These are phyloP conservation scores for Drosophila pseudoananassae DNA, from an alignment of 1,140 invertebrate species.

Conservation along the genomic window DNA sequence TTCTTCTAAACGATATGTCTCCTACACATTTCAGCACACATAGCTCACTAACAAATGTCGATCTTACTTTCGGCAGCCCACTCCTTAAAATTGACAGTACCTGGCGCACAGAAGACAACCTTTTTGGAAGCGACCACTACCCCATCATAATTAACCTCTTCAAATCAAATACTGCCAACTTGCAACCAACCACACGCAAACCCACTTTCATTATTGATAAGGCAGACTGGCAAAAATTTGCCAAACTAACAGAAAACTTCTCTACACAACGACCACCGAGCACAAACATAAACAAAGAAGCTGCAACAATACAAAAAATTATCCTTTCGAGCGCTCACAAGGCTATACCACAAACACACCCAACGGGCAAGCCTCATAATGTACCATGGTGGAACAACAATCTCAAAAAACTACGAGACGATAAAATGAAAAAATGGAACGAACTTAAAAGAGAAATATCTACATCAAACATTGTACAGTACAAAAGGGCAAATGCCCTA, in stretches of 20 bases:
- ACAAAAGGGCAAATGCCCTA: constrained; percentile 17
- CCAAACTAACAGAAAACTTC: neutral
- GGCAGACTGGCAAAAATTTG: constrained; percentile 20
- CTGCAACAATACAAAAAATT: constrained; percentile 10
- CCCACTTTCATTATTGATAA: constrained; percentile 20
- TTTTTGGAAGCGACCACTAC: constrained; percentile 23
- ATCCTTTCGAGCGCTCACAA: neutral
- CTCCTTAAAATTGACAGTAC: constrained; percentile 21
- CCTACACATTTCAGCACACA: constrained; percentile 26
- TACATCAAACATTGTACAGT: constrained; percentile 10
- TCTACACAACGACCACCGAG: neutral
- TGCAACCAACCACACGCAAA: constrained; percentile 2
- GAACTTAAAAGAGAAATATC: constrained; percentile 6
- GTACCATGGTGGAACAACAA: neutral
- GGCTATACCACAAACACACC: neutral
- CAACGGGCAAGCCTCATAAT: neutral
- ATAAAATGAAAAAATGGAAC: constrained; percentile 11
- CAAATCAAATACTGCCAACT: constrained; percentile 3
- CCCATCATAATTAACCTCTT: constrained; percentile 26
- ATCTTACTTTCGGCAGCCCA: constrained; percentile 26
- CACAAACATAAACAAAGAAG: neutral
- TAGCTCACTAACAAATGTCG: constrained; percentile 23
- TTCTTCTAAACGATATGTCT: constrained; percentile 21
- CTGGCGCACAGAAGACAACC: constrained; percentile 29
- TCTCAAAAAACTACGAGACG: constrained; percentile 5